These are phyloP conservation scores for Apis dorsata DNA, from an alignment of 1,140 invertebrate genomes.

Conservation along the genomic window DNA sequence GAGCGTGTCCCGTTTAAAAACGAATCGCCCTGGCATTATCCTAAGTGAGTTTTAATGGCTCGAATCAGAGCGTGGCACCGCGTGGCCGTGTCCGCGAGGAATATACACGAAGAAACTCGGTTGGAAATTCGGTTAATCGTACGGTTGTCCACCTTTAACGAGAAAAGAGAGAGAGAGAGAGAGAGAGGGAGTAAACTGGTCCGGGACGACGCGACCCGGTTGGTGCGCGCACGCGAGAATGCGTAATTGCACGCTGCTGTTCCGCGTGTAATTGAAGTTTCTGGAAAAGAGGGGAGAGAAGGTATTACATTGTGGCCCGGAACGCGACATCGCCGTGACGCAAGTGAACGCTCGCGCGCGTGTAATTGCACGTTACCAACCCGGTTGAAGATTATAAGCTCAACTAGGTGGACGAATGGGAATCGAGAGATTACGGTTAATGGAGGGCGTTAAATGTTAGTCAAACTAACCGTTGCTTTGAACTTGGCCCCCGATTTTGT, in stretches of 20 bases:
- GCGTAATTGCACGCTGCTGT: constrained; percentile 22
- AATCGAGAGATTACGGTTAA: constrained; percentile 14
- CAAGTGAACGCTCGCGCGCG: neutral
- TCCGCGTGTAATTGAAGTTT: constrained; percentile 32
- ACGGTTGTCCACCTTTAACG: constrained; percentile 12
- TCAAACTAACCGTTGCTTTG: neutral
- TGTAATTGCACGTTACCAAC: constrained; percentile 17
- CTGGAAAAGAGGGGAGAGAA: neutral
- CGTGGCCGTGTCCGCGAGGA: neutral
- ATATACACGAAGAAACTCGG: constrained; percentile 19
- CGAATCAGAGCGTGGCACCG: constrained; percentile 49
- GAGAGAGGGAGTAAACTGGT: neutral
- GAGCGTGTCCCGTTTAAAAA: constrained; percentile 57
- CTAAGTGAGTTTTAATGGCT: constrained; percentile 78
- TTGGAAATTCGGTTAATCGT: constrained; percentile 47
- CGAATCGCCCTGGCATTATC: constrained; percentile 73
- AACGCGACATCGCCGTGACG: neutral
- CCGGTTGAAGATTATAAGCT: neutral
- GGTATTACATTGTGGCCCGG: constrained; percentile 2
- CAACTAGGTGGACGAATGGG: neutral
- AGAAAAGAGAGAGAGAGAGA: neutral
- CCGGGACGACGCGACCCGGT: neutral
- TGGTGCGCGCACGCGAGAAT: neutral
- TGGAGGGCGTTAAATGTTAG: neutral
- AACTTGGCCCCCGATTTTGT: neutral